These are phyloP conservation scores for Arbacia lixula DNA, from an alignment of 53 echinoderm and acorn worm genomes.

Conservation along the genomic window DNA sequence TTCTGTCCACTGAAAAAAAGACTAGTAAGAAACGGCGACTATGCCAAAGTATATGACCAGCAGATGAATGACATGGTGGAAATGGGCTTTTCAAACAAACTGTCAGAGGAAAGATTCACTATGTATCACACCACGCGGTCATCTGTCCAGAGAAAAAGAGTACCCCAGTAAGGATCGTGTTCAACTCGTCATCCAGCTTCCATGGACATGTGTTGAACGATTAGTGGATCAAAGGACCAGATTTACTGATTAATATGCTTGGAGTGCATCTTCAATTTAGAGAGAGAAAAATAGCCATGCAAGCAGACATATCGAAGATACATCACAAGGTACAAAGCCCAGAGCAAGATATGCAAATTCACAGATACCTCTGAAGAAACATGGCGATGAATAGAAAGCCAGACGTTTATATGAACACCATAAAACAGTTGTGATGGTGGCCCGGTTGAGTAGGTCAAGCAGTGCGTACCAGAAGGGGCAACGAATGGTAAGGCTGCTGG, in stretches of 20 bases:
- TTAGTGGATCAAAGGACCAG: slow-evolving; percentile 76
- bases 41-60: slow-evolving; percentile 45
- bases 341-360: slow-evolving; percentile 60
- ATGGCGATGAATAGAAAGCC: slow-evolving; percentile 50
- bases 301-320: slow-evolving; percentile 78
- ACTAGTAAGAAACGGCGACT: slow-evolving; percentile 35
- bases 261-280: slow-evolving; percentile 67
- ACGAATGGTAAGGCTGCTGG: background rate
- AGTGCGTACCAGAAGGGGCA: background rate
- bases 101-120: slow-evolving; percentile 64
- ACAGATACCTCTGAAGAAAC: slow-evolving; percentile 52
- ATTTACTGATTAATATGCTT: slow-evolving; percentile 67
- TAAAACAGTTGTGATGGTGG: slow-evolving; percentile 1
- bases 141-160: slow-evolving; percentile 40
- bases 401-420: slow-evolving; percentile 51
- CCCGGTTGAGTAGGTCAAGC: background rate
- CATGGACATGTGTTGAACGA: slow-evolving; percentile 71
- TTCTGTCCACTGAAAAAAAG: slow-evolving; percentile 35
- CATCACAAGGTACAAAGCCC: slow-evolving; percentile 63
- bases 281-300: slow-evolving; percentile 48
- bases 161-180: slow-evolving; percentile 78
- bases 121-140: slow-evolving; percentile 71
- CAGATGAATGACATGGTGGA: slow-evolving; percentile 62
- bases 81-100: slow-evolving; percentile 60
- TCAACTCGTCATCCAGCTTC: slow-evolving; percentile 72